Conservation (phyloP, 2,113 vertebrate genomes). For the Leptocoma aspasia region DNA sequence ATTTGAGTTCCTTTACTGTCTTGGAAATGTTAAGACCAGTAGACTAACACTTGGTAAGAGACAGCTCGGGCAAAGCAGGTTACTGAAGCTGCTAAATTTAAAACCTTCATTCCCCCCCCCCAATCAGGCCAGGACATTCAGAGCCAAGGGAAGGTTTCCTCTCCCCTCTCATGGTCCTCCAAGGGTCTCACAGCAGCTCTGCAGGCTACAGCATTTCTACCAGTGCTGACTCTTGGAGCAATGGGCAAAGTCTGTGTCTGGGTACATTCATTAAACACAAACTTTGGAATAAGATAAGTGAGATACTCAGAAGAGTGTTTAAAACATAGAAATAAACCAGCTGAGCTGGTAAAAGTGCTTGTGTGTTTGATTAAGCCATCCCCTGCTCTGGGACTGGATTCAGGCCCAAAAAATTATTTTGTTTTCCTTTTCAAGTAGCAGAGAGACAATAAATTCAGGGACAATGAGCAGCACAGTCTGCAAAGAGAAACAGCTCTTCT, state of each 20-base stretch:
- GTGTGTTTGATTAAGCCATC: not conserved
- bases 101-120: not conserved
- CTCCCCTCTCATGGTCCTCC: not conserved
- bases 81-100: not conserved
- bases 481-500: not conserved
- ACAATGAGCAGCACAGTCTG: not conserved
- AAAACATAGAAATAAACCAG: not conserved
- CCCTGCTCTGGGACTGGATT: not conserved
- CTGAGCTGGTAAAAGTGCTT: not conserved
- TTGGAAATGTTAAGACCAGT: not conserved
- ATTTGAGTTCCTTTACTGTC: not conserved
- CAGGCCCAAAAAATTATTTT: not conserved
- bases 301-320: not conserved
- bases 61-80: not conserved
- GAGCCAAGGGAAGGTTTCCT: not conserved
- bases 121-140: fast-evolving
- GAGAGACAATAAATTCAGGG: not conserved
- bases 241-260: not conserved
- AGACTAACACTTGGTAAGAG: not conserved
- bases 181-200: not conserved
- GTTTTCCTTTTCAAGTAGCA: slow-evolving; percentile 9
- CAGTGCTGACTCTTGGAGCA: not conserved
- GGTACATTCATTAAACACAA: not conserved
- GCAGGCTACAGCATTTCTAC: not conserved
- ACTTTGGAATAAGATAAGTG: not conserved